Evolutionary conservation across 2,888 invertebrate species (phyloP), one percentile per base, ranked within the genome.

Genomic region (Hypena proboscidalis): DNA sequence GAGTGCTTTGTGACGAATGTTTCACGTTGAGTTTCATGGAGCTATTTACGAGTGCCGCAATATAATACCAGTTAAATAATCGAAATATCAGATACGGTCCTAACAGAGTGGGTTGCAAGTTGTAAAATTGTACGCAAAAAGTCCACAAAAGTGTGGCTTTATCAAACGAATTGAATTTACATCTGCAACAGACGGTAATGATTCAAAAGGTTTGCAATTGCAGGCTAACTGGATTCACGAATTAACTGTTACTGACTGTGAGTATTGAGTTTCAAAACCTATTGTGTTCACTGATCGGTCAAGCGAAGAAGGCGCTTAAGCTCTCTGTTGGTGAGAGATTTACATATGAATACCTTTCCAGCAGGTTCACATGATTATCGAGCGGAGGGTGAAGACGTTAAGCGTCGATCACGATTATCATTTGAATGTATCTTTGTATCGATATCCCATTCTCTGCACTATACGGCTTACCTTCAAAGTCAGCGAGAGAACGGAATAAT

Each of bases 1-100:
- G 11, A 46, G 26, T n/a, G 19, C 14, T 10, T 30, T 20, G 42
- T 59, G 37, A 55, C 31, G 44, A 34, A 49, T 50, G 39, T 20
- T 13, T 8, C 40, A 35, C 25, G 35, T 20, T 30, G 32, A 34
- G 46, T 50, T 44, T 40, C 31, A 46, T 40, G 41, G 25, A 27
- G 25, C 19, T 11, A 20, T 45, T 60, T 55, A 58, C 26, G 56
- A 43, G 15, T 43, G 23, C 33, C 42, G 22, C 48, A 44, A 39
- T 44, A 53, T 44, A 22, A 58, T 38, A 39, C 30, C 47, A 39
- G 33, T 47, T 26, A 21, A 40, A 45, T 45, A 38, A 46, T 46
- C 45, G 25, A 33, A 57, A 49, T 40, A 44, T 30, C 44, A 50
- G 17, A 34, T 30, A 6, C n/a, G n/a, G n/a, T n/a, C n/a, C n/a